Evolutionary conservation across 1,140 invertebrate genomes (phyloP), one percentile per base, ranked within the genome.

Genomic region (Neuroterus valhalla): DNA sequence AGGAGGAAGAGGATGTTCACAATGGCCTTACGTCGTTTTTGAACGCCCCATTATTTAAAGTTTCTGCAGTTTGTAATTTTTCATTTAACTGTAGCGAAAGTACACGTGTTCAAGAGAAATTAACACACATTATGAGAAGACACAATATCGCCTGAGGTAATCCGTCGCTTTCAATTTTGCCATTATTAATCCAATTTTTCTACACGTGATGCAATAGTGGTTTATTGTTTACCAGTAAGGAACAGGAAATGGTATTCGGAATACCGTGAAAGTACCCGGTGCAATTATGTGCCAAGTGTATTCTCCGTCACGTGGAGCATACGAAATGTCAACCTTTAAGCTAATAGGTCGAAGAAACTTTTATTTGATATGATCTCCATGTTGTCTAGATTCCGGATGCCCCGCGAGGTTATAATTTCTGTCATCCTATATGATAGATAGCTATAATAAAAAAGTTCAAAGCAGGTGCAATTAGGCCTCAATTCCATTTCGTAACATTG

Each of bases 251-350:
- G 55, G 26, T 23, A 62, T 62, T 62, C n/a, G 5, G 10, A n/a
- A 15, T 62, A 62, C 23, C n/a, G 55, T 62, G 55, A 62, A 62
- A 38, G 55, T 23, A 62, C 31, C 31, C 23, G 23, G 31, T 14
- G n/a, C 46, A 62, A 31, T 62, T 62, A 62, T 62, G 23, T 12
- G 23, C 8, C 26, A 62, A 62, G 55, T 62, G 55, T n/a, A 15
- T 62, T 62, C 55, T 62, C 31, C 23, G 21, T 62, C 55, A 23
- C 31, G 55, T 62, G n/a, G n/a, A 62, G 55, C 55, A 62, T 38
- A 26, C 26, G 14, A 62, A 62, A 62, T 62, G 21, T 6, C 23
- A 31, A 62, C 14, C 1, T 31, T 62, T 38, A 31, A 31, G 31
- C 26, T 26, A 62, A 62, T 23, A 62, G 26, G 14, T 14, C 12